Evolutionary conservation across 1,140 invertebrate species (phyloP).

Genomic region (Hypsibius dujardini): DNA sequence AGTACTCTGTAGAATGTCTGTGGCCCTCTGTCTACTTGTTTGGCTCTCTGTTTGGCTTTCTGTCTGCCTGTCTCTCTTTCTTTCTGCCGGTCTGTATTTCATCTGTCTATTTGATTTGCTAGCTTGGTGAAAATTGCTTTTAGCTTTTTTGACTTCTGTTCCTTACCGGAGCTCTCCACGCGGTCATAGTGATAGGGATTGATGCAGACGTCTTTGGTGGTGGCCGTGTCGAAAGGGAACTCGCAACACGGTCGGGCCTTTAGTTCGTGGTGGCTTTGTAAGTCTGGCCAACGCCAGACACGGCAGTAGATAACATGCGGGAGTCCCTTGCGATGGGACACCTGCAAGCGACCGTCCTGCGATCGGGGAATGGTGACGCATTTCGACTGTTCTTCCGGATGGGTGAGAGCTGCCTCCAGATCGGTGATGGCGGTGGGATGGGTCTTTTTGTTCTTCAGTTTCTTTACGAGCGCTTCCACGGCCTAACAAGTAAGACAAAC

Average conservation of each 20-base stretch:
- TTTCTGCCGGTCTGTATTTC: slow-evolving; percentile 6
- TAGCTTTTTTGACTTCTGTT: too few species aligned
- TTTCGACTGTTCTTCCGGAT: slow-evolving; percentile 37
- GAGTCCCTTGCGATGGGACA: slow-evolving; percentile 38
- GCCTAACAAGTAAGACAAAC: too few species aligned
- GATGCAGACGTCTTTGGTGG: slow-evolving; percentile 39
- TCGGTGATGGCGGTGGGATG: too few species aligned
- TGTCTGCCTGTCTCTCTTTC: neutral
- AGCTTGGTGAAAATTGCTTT: too few species aligned
- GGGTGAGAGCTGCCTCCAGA: too few species aligned
- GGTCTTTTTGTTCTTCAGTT: too few species aligned
- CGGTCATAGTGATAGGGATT: slow-evolving; percentile 41
- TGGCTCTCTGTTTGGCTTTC: slow-evolving; percentile 11
- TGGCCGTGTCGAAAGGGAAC: slow-evolving; percentile 37
- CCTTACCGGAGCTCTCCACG: slow-evolving; percentile 37
- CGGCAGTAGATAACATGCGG: slow-evolving; percentile 43
- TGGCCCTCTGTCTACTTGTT: neutral
- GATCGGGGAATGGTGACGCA: slow-evolving; percentile 95
- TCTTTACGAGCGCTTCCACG: too few species aligned
- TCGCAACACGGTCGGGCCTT: slow-evolving; percentile 39
- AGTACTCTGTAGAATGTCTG: neutral
- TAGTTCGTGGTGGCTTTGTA: slow-evolving; percentile 43
- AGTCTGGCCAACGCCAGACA: slow-evolving; percentile 43
- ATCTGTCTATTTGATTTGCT: too few species aligned
- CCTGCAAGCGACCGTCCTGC: slow-evolving; percentile 52